phyloP scores from a whole-genome alignment of 2,113 vertebrate species.

The Caretta caretta region DNA sequence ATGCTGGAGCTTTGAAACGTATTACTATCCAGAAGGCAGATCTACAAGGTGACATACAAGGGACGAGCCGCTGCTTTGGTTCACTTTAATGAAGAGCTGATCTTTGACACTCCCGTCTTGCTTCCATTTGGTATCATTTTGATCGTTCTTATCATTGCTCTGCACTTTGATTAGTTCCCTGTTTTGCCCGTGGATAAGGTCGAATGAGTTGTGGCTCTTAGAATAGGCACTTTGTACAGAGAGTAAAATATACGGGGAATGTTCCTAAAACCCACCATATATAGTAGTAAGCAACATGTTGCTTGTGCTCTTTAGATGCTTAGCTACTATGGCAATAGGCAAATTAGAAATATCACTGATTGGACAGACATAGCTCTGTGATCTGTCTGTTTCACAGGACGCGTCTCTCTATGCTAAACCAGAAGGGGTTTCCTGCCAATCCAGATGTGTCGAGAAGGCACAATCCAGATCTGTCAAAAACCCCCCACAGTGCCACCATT shows the following conservation, averaged over 20 bases:
- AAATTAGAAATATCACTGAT: slow-evolving; percentile 16
- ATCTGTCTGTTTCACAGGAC: slow-evolving; percentile 61
- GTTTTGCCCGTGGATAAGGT: not conserved
- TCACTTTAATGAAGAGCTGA: slow-evolving; percentile 7
- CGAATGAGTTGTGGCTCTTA: slow-evolving; percentile 40
- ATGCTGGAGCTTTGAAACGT: not conserved
- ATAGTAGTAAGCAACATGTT: slow-evolving; percentile 40
- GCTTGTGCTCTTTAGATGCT: slow-evolving; percentile 66
- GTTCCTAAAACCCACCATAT: slow-evolving; percentile 66
- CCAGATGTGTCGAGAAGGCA: slow-evolving; percentile 65
- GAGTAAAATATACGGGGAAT: slow-evolving; percentile 61
- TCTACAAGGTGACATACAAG: slow-evolving; percentile 23
- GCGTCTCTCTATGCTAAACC: slow-evolving; percentile 67
- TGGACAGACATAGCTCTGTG: slow-evolving; percentile 54
- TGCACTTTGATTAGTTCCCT: not conserved
- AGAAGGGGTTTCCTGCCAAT: slow-evolving; percentile 61
- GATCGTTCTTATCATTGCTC: not conserved
- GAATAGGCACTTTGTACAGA: slow-evolving; percentile 73
- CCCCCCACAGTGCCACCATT: slow-evolving; percentile 40
- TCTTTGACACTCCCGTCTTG: slow-evolving; percentile 44
- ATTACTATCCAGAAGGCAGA: slow-evolving; percentile 10
- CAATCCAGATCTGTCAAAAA: slow-evolving; percentile 54
- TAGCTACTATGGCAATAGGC: not conserved
- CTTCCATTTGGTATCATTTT: slow-evolving; percentile 27
- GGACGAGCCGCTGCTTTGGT: slow-evolving; percentile 17